A percentile compares a stretch with the other conserved stretches of the same genome.
These are phyloP conservation scores for Myanophis thanlyinensis DNA, from an alignment of 2,113 vertebrate species.

Conservation along the genomic window DNA sequence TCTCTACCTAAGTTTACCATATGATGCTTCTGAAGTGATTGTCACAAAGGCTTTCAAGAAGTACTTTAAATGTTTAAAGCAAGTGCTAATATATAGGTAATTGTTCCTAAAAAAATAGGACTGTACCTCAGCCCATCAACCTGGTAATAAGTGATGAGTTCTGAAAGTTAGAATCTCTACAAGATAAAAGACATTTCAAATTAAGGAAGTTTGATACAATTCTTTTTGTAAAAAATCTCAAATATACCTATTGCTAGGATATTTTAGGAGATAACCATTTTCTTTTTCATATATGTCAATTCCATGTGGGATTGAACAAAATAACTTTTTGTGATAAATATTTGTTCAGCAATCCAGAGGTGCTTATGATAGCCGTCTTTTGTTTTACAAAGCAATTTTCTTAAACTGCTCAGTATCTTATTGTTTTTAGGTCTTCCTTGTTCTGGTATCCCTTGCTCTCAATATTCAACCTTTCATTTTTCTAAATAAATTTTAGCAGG, in stretches of 20 bases:
- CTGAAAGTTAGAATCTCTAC: not conserved
- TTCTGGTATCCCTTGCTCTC: not conserved
- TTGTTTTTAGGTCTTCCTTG: not conserved
- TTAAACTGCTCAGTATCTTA: not conserved
- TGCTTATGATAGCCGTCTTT: not conserved
- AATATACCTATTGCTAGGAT: not conserved
- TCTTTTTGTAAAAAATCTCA: not conserved
- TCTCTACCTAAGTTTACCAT: not conserved
- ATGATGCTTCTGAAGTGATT: conserved; percentile 16
- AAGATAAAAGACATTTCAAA: not conserved
- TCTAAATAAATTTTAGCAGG: not conserved
- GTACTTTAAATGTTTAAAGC: conserved; percentile 39
- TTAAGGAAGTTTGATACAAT: not conserved
- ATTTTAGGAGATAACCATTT: not conserved
- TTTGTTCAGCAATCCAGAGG: not conserved
- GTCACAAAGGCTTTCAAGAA: conserved; percentile 26
- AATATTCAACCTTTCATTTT: not conserved
- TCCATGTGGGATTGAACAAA: not conserved
- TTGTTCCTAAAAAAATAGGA: conserved; percentile 18
- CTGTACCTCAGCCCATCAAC: not conserved
- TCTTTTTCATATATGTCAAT: not conserved
- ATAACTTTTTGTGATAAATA: not conserved
- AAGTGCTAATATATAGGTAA: conserved; percentile 49
- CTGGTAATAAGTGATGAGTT: not conserved
- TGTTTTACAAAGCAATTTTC: not conserved